These are phyloP conservation scores for Gymnodraco acuticeps DNA, from an alignment of 2,797 vertebrate genomes.

Conservation along the genomic window DNA sequence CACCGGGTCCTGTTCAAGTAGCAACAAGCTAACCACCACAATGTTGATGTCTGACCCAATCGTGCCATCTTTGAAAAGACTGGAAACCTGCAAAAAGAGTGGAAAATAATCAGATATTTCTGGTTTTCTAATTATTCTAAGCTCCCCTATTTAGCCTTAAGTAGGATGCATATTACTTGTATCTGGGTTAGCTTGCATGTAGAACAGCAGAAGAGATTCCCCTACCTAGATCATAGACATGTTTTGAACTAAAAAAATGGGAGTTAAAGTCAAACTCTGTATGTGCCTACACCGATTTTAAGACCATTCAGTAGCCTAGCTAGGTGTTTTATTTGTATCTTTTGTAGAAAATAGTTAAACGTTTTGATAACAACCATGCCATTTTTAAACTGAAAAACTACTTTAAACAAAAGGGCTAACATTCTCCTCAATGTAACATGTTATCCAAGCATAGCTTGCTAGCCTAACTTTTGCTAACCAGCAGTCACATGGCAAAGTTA, in stretches of 20 bases:
- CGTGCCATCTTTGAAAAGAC: constrained; percentile 97
- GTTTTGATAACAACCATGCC: too few relatives aligned
- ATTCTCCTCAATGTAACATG: too few relatives aligned
- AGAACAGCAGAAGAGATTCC: background rate
- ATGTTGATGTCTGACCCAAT: constrained; percentile 98
- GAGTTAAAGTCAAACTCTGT: background rate
- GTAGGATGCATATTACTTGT: background rate
- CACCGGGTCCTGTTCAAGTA: constrained; percentile 96
- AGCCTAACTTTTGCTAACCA: background rate
- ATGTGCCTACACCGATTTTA: background rate
- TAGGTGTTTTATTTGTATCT: too few relatives aligned
- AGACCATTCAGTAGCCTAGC: background rate
- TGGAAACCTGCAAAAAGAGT: constrained; percentile 89
- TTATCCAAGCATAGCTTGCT: background rate
- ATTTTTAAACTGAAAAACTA: too few relatives aligned
- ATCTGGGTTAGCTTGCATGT: background rate
- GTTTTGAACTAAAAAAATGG: background rate
- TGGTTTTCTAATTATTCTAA: background rate
- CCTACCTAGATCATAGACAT: too few relatives aligned
- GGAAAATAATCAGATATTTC: background rate
- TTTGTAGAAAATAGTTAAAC: too few relatives aligned
- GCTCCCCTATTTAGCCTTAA: background rate
- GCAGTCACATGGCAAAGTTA: background rate
- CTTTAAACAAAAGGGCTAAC: too few relatives aligned
- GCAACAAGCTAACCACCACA: constrained; percentile 94